A percentile compares a stretch with the other conserved stretches of the same genome.
phyloP scores from a whole-genome alignment of 2,113 vertebrate genomes.

The Cyanoderma ruficeps region DNA sequence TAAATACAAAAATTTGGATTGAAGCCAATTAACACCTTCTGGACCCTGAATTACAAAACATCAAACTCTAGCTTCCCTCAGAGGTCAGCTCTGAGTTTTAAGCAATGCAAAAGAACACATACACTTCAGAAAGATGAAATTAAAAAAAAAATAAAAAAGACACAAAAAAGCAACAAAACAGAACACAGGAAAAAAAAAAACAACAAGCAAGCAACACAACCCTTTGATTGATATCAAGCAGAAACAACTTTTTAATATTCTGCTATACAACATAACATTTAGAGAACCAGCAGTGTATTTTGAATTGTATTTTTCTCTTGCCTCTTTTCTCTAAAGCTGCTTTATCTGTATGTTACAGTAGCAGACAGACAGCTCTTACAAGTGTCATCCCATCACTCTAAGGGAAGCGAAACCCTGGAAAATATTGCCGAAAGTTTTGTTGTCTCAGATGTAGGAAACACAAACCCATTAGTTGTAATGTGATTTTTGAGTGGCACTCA shows the following conservation, averaged over 20 bases:
- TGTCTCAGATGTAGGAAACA: background rate
- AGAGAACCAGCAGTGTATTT: background rate
- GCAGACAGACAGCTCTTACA: background rate
- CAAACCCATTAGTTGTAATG: background rate
- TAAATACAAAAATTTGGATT: background rate
- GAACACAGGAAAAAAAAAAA: accelerated
- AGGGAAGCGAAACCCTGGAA: background rate
- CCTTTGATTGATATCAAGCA: background rate
- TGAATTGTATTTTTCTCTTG: background rate
- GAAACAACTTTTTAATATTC: background rate
- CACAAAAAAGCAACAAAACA: background rate
- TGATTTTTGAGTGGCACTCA: background rate
- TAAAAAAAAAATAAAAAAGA: background rate
- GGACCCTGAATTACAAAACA: background rate
- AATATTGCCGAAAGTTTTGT: background rate
- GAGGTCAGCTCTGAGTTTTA: background rate
- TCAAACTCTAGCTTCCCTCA: background rate
- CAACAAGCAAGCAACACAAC: background rate
- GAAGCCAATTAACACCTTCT: background rate
- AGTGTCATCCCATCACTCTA: background rate
- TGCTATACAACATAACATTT: background rate
- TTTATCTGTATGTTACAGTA: background rate
- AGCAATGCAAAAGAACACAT: background rate
- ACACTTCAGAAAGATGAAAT: background rate
- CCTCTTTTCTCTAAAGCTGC: background rate